Base-by-base conservation (phyloP, 1,140 invertebrate species). In the Leptinotarsa undecemlineata region DNA sequence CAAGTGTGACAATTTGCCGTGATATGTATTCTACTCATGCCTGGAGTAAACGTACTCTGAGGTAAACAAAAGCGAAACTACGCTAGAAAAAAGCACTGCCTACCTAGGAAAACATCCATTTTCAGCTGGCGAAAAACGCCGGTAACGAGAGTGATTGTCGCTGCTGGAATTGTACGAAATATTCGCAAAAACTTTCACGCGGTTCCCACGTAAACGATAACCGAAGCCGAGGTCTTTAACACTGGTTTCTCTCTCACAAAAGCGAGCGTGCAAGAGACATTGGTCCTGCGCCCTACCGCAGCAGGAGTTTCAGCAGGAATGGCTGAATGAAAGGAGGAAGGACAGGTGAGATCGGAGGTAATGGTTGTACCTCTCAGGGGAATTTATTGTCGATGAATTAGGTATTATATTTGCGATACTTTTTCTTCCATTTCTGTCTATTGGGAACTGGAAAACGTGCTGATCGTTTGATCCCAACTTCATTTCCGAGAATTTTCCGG, bases 271-370 rank as follows among this genome's bases (percentile, higher is more conserved):
- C 17, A 57, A 57, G 51, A 57, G 15, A 57, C 51, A 57, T 57
- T 64, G 62, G 20, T 64, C 62, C 62, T 64, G 62, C 62, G 62
- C 62, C 23, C 20, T 64, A 20, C 23, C 23, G 62, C 20, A 20
- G 20, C 20, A 64, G 20, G 62, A n/a, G 14, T 21, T 21, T 19
- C 19, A 64, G n/a, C 20, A 64, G 62, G 23, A 64, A 64, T 64
- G 62, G 62, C 62, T 64, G 62, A 64, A 64, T 64, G 20, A 26
- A 20, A 21, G 62, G 51, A 57, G 51, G 14, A 57, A 57, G 23
- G 62, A 64, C 20, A 64, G 62, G 62, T 64, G 62, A 64, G 62
- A 64, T 20, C 20, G 62, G 15, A 15, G 51, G 51, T 57, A 57
- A 57, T 57, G 51, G 51, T 57, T 57, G 51, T 19, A 57, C 51